These are phyloP conservation scores for Hirtodrosophila duncani DNA, from an alignment of 2,888 invertebrate species.

Conservation along the genomic window DNA sequence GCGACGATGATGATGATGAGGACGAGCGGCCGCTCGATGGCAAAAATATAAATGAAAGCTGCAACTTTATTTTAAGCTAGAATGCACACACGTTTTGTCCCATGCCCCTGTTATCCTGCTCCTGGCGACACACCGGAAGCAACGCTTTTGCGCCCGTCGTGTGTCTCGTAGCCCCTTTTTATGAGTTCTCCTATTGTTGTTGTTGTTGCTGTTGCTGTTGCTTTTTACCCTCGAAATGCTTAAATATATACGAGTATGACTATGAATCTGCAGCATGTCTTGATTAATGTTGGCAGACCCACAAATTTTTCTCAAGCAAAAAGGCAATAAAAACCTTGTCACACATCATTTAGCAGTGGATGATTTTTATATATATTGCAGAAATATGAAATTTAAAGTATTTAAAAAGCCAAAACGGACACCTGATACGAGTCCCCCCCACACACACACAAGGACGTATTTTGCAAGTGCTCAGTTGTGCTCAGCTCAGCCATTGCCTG, in stretches of 20 bases:
- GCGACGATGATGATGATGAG: conserved; percentile 38
- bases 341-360: conserved; percentile 62
- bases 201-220: conserved; percentile 23
- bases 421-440: conserved; percentile 41
- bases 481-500: conserved; percentile 44
- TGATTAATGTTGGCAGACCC: conserved; percentile 70
- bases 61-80: conserved; percentile 72
- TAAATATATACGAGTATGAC: conserved; percentile 49
- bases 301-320: conserved; percentile 7
- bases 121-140: conserved; percentile 64
- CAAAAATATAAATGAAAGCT: conserved; percentile 33
- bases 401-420: conserved; percentile 22
- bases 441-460: conserved; percentile 5
- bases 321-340: conserved; percentile 63
- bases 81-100: conserved; percentile 61
- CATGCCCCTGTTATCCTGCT: conserved; percentile 5
- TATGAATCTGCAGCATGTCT: conserved; percentile 48
- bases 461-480: too few relatives aligned
- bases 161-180: conserved; percentile 45
- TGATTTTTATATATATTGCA: background rate
- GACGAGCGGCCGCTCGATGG: too few relatives aligned
- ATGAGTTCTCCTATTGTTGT: conserved; percentile 40
- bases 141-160: conserved; percentile 66
- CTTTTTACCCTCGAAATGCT: conserved; percentile 66
- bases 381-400: conserved; percentile 9